Percentiles rank a stretch among this genome's conserved stretches.
These are phyloP conservation scores for Aphaenogaster ashmeadi DNA, from an alignment of 1,140 invertebrate genomes.

Conservation along the genomic window DNA sequence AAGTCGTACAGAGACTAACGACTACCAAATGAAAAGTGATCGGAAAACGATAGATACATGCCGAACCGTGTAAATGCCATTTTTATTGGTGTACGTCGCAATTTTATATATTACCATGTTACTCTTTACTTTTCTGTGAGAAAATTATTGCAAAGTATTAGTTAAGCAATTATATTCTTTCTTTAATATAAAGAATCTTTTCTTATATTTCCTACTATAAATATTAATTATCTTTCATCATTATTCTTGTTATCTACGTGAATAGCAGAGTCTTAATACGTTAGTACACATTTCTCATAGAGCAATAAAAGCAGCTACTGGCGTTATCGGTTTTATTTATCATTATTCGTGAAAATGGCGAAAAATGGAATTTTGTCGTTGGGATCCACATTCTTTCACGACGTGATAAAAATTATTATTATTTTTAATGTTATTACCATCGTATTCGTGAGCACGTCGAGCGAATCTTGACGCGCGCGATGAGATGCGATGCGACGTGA, in stretches of 20 bases:
- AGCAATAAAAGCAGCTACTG: conserved; percentile 4
- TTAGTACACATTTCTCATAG: neutral
- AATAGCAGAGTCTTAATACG: neutral
- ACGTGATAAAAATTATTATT: conserved; percentile 40
- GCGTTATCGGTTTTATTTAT: conserved; percentile 8
- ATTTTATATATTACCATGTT: neutral
- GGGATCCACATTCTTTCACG: neutral
- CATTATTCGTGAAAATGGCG: conserved; percentile 39
- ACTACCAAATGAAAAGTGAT: conserved; percentile 42
- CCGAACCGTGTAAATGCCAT: conserved; percentile 1
- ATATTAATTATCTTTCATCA: conserved; percentile 5
- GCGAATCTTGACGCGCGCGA: conserved; percentile 11
- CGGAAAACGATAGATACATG: conserved; percentile 31
- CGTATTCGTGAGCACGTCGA: neutral
- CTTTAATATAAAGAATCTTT: neutral
- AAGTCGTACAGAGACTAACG: conserved; percentile 35
- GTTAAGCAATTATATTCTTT: neutral
- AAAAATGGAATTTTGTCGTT: conserved; percentile 10
- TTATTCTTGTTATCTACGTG: neutral
- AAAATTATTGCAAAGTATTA: neutral
- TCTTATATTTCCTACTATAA: neutral
- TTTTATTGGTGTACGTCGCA: neutral
- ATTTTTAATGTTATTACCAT: conserved; percentile 44
- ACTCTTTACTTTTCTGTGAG: neutral
- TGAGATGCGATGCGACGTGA: neutral